Conservation (phyloP, 2,888 invertebrate species). For the Ephialtes manifestator region DNA sequence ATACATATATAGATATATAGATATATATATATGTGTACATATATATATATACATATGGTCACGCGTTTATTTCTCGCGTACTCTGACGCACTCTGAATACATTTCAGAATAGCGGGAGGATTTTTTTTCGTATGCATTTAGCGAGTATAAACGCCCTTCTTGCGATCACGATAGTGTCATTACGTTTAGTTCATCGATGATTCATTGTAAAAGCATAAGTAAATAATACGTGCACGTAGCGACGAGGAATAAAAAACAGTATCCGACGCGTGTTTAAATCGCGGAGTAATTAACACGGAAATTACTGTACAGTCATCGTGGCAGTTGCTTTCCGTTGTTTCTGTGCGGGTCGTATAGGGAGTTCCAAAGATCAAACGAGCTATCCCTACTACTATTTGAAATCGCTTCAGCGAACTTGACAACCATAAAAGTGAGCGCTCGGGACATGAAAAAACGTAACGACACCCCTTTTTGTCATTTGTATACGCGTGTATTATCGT, state of each 20-base stretch:
- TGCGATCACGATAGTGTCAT: background rate
- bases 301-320: background rate
- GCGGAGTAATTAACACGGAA: no score
- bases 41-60: no score
- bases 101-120: background rate
- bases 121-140: background rate
- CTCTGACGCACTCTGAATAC: constrained; percentile 28
- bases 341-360: constrained; percentile 2
- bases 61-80: constrained; percentile 6
- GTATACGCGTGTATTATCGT: background rate
- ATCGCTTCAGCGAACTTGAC: constrained; percentile 6
- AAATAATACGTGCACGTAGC: no score
- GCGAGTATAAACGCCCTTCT: background rate
- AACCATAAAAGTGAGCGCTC: constrained; percentile 27
- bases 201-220: background rate
- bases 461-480: background rate
- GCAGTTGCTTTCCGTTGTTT: background rate
- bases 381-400: constrained; percentile 7
- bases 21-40: background rate
- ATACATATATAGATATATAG: background rate
- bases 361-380: constrained; percentile 63
- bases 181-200: background rate
- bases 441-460: constrained; percentile 46
- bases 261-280: no score
- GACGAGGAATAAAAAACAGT: no score